Base-by-base conservation (phyloP, 2,888 invertebrate genomes). In the Acanthacorydalis orientalis region DNA sequence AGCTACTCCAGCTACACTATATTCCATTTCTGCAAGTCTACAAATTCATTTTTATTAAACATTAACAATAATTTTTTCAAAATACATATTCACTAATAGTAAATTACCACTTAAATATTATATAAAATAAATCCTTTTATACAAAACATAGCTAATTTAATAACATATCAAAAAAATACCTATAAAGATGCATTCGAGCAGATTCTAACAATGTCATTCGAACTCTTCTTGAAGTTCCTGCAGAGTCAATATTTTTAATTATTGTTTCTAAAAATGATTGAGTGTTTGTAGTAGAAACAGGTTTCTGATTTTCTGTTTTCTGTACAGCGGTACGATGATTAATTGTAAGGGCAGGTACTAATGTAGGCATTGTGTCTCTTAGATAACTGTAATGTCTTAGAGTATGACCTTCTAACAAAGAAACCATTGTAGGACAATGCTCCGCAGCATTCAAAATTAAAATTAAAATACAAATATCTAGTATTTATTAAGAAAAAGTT, bases 381-480 rank as follows among this genome's bases (percentile, higher is more conserved):
- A 96, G 69, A 63, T 95, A 96, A 1, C 83, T 81, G 69, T 96
- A 97, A 67, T 98, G 97, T 47, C 90, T 81, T 47, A 86, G 71
- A 0, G 91, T 91, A 61, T 93, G 90, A 52, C 91, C 86, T 48
- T 95, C 93, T 60, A 98, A 83, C 46, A 97, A 70, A 7, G 92
- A 85, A 51, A 88, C 71, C 74, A 97, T 91, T 11, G 93, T 88
- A 43, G 87, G 83, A 61, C 90, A 85, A 60, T 84, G 80, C 54
- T 84, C 79, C 0, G 96, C 95, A 10, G 96, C 95, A 68, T 96
- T 98, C 58, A 97, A 79, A 31, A 97, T 85, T 57, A 97, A 68
- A 53, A 97, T 87, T 49, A 98, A 67, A 7, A 92, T 81, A 59
- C 90, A 90, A 52, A 95, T 82, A 68, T 90, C 83, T 77, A n/a